phyloP scores from a whole-genome alignment of 2,888 invertebrate species.

The Yponomeuta cagnagella region DNA sequence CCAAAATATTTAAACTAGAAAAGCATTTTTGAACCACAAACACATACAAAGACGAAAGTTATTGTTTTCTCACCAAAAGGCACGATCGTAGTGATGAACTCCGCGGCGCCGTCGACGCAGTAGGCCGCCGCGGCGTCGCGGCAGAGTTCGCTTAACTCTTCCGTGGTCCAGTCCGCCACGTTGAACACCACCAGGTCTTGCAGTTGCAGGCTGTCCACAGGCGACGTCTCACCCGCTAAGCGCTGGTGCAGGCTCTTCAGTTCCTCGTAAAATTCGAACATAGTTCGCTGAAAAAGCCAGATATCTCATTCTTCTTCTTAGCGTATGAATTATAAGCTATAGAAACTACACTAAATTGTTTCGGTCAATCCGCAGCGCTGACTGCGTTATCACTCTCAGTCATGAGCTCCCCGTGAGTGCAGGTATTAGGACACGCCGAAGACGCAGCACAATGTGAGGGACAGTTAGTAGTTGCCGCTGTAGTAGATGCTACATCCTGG shows the following conservation, averaged over 20 bases:
- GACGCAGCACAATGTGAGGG: no score
- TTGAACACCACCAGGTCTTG: conserved; percentile 58
- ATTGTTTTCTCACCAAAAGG: conserved; percentile 40
- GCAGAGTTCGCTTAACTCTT: conserved; percentile 55
- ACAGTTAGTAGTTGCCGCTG: no score
- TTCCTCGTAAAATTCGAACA: conserved; percentile 50
- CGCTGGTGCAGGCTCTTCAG: conserved; percentile 47
- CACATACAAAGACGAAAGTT: background rate
- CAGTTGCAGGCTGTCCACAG: conserved; percentile 39
- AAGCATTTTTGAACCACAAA: no score
- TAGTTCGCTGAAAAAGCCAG: conserved; percentile 43
- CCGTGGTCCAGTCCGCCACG: conserved; percentile 60
- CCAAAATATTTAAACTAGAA: no score
- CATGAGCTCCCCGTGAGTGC: no score
- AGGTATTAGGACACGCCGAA: no score
- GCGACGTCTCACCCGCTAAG: conserved; percentile 43
- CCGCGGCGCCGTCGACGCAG: conserved; percentile 37
- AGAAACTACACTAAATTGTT: no score
- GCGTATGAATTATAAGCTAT: conserved; percentile 1
- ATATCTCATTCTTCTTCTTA: background rate
- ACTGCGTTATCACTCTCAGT: no score
- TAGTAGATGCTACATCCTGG: no score
- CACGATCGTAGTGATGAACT: conserved; percentile 38
- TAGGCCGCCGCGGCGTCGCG: conserved; percentile 42
- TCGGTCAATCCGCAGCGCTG: no score